A percentile compares a stretch with the other conserved stretches of the same genome.
phyloP scores from a whole-genome alignment of 2,797 vertebrate genomes.

The Nyctibius grandis region DNA sequence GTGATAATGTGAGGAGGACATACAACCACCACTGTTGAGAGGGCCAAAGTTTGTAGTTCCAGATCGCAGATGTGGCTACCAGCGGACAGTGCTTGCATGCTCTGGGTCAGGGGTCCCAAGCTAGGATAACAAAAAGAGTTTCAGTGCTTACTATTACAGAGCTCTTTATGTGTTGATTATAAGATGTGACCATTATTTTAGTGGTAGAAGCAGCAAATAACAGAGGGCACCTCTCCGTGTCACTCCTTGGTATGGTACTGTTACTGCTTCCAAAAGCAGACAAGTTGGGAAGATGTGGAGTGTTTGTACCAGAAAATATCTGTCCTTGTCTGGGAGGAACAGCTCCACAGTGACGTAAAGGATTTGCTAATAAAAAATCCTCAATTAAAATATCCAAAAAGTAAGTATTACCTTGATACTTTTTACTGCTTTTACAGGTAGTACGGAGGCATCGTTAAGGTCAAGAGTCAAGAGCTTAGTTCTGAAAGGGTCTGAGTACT shows the following conservation, averaged over 20 bases:
- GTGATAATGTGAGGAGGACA: not conserved
- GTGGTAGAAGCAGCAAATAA: not conserved
- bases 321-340: not conserved
- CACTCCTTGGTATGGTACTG: not conserved
- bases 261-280: not conserved
- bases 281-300: not conserved
- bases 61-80: not conserved
- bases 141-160: not conserved
- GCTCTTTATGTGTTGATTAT: not conserved
- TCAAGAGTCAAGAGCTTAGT: not conserved
- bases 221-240: not conserved
- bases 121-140: not conserved
- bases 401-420: not conserved
- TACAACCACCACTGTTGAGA: not conserved
- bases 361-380: not conserved
- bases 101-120: not conserved
- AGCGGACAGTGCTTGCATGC: not conserved
- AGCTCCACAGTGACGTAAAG: not conserved
- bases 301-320: not conserved
- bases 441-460: not conserved
- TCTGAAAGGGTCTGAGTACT: not conserved
- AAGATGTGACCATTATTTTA: not conserved
- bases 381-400: not conserved
- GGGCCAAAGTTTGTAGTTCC: not conserved
- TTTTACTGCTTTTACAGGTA: not conserved